phyloP scores from a whole-genome alignment of 2,797 vertebrate species.

The Phoeniculus purpureus region DNA sequence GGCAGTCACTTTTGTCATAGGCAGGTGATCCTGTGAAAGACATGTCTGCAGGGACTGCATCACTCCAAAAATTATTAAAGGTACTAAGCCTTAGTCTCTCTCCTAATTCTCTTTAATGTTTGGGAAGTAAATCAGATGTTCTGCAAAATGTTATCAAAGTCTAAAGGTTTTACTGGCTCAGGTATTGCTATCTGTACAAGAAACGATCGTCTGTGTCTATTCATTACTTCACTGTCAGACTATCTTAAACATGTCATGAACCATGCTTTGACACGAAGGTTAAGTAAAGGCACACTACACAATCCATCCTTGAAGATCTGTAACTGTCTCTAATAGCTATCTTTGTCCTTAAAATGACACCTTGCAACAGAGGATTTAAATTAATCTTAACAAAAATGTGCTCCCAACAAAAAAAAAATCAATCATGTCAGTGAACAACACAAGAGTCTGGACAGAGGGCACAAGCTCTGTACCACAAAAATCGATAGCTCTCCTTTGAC shows the following conservation, averaged over 20 bases:
- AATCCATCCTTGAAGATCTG: conserved; percentile 4
- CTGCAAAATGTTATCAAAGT: neutral
- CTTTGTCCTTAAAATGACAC: neutral
- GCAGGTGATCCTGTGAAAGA: neutral
- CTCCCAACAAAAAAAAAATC: neutral
- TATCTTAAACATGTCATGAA: conserved; percentile 13
- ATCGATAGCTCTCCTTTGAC: neutral
- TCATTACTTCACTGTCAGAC: conserved; percentile 22
- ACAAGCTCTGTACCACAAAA: neutral
- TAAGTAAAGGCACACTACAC: conserved; percentile 8
- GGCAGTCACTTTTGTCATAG: neutral
- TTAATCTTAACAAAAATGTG: neutral
- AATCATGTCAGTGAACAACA: neutral
- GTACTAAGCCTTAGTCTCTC: neutral
- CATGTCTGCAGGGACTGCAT: neutral
- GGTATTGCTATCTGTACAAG: neutral
- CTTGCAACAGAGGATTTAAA: conserved; percentile 7
- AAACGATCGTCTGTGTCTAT: neutral
- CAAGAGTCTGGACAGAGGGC: neutral
- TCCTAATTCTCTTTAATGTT: neutral
- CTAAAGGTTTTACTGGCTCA: conserved; percentile 11
- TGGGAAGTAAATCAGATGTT: neutral
- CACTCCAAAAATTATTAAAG: neutral
- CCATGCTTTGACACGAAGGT: neutral
- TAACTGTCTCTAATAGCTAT: neutral